phyloP scores from a whole-genome alignment of 2,888 invertebrate species.

The Drosophila hamatofila region DNA sequence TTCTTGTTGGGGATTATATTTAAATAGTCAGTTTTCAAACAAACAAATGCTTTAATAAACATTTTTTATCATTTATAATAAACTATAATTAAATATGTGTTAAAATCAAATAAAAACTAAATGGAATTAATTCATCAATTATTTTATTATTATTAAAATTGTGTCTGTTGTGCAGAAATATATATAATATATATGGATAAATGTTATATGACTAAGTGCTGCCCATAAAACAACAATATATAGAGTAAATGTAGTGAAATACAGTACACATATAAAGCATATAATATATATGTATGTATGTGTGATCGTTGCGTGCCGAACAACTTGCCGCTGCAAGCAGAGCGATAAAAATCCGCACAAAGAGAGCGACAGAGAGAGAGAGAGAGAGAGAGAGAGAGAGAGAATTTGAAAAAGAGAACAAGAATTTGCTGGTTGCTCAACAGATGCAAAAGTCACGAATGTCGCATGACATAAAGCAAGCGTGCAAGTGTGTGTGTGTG shows the following conservation, averaged over 20 bases:
- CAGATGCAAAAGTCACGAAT: conserved; percentile 47
- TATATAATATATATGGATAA: background rate
- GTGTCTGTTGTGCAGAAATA: background rate
- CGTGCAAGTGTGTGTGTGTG: background rate
- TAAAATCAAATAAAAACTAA: background rate
- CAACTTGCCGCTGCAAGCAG: conserved; percentile 12
- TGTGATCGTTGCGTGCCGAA: conserved; percentile 26
- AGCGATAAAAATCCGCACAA: conserved; percentile 31
- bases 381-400: background rate
- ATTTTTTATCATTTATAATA: no score
- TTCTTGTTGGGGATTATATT: no score
- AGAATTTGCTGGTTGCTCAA: conserved; percentile 24
- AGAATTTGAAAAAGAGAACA: conserved; percentile 14
- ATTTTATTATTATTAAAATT: background rate
- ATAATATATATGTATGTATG: background rate
- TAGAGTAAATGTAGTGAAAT: conserved; percentile 17
- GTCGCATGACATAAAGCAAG: conserved; percentile 24
- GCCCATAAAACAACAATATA: conserved; percentile 28
- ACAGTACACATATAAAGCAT: background rate
- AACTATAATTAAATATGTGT: background rate
- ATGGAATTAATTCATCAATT: background rate
- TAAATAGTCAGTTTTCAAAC: no score
- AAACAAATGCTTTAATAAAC: no score
- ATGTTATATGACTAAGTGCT: conserved; percentile 16
- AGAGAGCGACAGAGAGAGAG: background rate